Base-by-base conservation (phyloP, 2,888 invertebrate genomes). In the Cerceris ruficornis region DNA sequence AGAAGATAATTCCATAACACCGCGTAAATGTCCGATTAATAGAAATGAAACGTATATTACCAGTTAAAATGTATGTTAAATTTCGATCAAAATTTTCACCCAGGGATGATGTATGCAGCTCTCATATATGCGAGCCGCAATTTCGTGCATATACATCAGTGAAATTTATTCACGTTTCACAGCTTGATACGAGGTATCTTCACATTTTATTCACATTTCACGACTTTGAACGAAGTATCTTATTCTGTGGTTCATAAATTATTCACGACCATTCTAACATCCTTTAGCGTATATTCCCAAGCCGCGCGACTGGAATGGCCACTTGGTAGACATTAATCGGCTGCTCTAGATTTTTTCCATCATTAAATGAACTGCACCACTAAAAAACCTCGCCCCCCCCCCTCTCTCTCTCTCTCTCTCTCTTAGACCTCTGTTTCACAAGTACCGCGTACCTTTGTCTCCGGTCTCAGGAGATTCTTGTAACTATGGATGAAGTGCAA, bases 381-480 rank as follows among this genome's bases (percentile, higher is more conserved):
- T 42, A 61, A 28, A 61, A 60, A 74, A 65, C 15, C 60, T 41
- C 55, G 39, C 43, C 4, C 28, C 4, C 28, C 28, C 4, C 28
- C 4, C 28, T 28, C 28, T 28, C 28, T 28, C 28, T 28, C 28
- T 28, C 28, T 28, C 28, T 28, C 28, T 28, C 28, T 28, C 28
- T 43, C 64, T 41, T 43, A 61, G 60, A 46, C 50, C 41, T 49
- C 50, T 61, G 67, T 52, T 70, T 60, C 57, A 57, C 17, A 54
- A 69, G 55, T 69, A 49, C 14, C 39, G 28, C 13, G 41, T 54
- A 71, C 59, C 69, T 75, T 81, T 77, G 81, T 75, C 75, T 62
- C 57, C 50, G 59, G 59, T 81, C 81, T 69, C 81, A 14, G 61
- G 81, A 81, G 81, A 77, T 81, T 75, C 77, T 77, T 82, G 57